Base-by-base conservation (phyloP, 1,140 invertebrate species). In the Ostrea denselamellosa region DNA sequence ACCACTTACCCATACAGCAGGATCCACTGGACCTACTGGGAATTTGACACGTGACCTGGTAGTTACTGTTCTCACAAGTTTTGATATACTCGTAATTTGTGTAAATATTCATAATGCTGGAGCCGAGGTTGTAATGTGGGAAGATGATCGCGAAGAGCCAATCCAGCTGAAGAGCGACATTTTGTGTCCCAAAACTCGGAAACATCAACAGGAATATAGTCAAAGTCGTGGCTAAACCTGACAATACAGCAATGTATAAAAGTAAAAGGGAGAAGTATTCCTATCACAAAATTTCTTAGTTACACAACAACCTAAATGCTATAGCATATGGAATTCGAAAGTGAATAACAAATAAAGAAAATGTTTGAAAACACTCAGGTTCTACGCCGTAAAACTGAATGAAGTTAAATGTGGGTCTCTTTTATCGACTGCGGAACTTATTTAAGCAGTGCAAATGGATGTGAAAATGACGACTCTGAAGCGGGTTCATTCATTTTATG, bases 91-190 rank as follows among this genome's bases (percentile, higher is more conserved):
- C 85, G 62, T 93, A 93, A 90, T 96, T 96, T 51, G 93, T 93
- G 90, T 95, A 95, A 17, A 94, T 90, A 83, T 93, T 92, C 90
- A 92, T 93, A 44, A 94, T 89, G 8, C 90, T 89, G 54, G 90
- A 90, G 44, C 93, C 93, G 53, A 95, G 90, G 44, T 90, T 91
- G 87, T 92, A 95, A 86, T 94, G 92, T 3, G 94, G 94, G 58
- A 94, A 92, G 4, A 94, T 56, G 14, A 91, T 83, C 95, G 95
- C 87, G 88, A 94, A 94, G 34, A 93, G 91, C 92, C 92, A 93
- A 82, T 94, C 92, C n/a, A 94, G 87, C 5, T 54, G 86, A 14
- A 91, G 89, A 0, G 91, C 92, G 8, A 94, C 83, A 53, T 92
- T 91, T n/a, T 88, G 83, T 44, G 92, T 90, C 10, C 90, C 89